Conservation (phyloP, 1,140 invertebrate genomes). For the Elysia chlorotica region DNA sequence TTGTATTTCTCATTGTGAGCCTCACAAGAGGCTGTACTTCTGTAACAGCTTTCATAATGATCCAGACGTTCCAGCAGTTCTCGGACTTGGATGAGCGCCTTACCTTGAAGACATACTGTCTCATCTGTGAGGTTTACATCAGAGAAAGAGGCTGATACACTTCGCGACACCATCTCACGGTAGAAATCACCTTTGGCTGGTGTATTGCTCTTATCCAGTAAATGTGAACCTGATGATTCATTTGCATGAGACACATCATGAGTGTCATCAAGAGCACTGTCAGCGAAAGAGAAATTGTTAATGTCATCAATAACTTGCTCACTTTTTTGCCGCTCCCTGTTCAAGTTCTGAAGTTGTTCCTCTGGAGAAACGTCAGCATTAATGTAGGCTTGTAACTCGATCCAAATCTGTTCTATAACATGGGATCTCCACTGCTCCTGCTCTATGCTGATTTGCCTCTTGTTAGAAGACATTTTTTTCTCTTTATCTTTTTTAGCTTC, state of each 20-base stretch:
- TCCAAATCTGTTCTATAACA: slow-evolving; percentile 86
- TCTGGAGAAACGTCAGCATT: slow-evolving; percentile 71
- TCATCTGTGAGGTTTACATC: slow-evolving; percentile 34
- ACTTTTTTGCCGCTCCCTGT: slow-evolving; percentile 74
- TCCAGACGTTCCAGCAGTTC: slow-evolving; percentile 75
- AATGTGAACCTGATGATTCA: not conserved
- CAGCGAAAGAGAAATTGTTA: slow-evolving; percentile 72
- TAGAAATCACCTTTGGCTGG: too few species aligned
- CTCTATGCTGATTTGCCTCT: slow-evolving; percentile 75
- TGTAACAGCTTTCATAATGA: slow-evolving; percentile 78
- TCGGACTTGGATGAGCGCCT: slow-evolving; percentile 76
- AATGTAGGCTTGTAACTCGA: slow-evolving; percentile 84
- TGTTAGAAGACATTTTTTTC: slow-evolving; percentile 36
- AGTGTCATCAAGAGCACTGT: not conserved
- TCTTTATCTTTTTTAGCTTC: slow-evolving; percentile 65
- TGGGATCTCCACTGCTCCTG: slow-evolving; percentile 86
- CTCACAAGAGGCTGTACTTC: slow-evolving; percentile 79
- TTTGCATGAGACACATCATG: not conserved
- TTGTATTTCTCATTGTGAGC: slow-evolving; percentile 75
- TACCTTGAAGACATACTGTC: slow-evolving; percentile 40
- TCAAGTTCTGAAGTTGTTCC: slow-evolving; percentile 79
- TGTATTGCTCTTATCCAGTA: too few species aligned
- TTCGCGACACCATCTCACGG: slow-evolving; percentile 10
- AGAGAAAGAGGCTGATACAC: slow-evolving; percentile 38
- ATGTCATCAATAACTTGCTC: slow-evolving; percentile 75